Evolutionary conservation across 2,888 invertebrate genomes (phyloP), one percentile per base, ranked within the genome.

Genomic region (Drosophila borealis): DNA sequence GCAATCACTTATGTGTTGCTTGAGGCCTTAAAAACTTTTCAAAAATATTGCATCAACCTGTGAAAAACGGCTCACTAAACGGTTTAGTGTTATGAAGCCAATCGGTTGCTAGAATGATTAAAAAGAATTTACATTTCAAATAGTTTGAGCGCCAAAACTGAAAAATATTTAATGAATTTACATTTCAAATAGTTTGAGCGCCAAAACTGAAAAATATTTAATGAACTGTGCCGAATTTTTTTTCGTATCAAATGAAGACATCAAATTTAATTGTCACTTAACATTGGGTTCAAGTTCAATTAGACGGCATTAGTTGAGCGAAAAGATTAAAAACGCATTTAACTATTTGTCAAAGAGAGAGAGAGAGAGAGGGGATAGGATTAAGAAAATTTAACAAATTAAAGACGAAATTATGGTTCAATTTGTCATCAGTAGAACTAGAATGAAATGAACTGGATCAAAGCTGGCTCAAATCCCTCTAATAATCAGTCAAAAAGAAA

Each of bases 211-310:
- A 13, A 44, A 25, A 34, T 37, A 25, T 17, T 39, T 53, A 39
- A 48, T 29, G 33, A 66, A 55, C 55, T 74, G 57, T 51, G 42
- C 59, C 45, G 55, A 73, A 78, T 85, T 63, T 19, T 13, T 37
- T 62, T 53, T 10, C 17, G 21, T 3, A 25, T n/a, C 19, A 42
- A 74, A 83, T 88, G 59, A 78, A 88, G 83, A 80, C 74, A 88
- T 76, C 67, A 55, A 42, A 42, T 41, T 69, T 69, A 83, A 83
- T 86, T 86, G 72, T 73, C 83, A 80, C 56, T 86, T 86, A 70
- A 83, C 83, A 70, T 53, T 33, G 60, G 36, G 88, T 79, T 82
- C 88, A 82, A 82, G 88, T 70, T 76, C 82, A 82, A 81, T 82
- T 76, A 60, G 73, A 42, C 66, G 53, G 48, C 51, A 60, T 25